phyloP scores from a whole-genome alignment of 2,113 vertebrate species.

The Patagioenas fasciata region DNA sequence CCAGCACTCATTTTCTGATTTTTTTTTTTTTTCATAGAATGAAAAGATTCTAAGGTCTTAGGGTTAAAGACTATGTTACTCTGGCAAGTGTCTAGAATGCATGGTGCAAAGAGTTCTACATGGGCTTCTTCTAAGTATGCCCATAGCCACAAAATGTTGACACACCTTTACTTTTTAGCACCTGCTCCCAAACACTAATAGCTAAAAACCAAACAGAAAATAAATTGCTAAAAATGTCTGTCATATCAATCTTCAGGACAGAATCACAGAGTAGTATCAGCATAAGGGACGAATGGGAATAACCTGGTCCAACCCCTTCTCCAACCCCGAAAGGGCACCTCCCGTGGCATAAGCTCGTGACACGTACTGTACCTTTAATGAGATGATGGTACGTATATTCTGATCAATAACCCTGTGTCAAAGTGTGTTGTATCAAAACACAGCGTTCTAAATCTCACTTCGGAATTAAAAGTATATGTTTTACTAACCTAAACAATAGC shows the following conservation, averaged over 20 bases:
- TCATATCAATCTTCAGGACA: neutral
- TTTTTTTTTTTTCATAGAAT: neutral
- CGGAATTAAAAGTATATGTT: neutral
- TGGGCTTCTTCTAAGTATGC: neutral
- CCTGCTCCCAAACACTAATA: neutral
- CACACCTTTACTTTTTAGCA: neutral
- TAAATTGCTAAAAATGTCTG: neutral
- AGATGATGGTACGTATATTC: neutral
- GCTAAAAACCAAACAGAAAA: neutral
- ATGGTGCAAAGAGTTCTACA: neutral
- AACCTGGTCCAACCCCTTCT: neutral
- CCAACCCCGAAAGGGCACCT: neutral
- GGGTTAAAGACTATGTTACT: neutral
- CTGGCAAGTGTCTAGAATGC: neutral
- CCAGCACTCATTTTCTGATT: slow-evolving; percentile 11
- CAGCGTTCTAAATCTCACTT: neutral
- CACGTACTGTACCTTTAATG: neutral
- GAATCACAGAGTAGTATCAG: neutral
- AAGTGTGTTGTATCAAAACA: neutral
- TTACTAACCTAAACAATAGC: neutral
- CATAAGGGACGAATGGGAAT: neutral
- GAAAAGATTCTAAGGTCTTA: neutral
- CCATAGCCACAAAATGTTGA: neutral
- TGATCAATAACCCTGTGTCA: neutral
- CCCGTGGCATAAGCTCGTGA: neutral